Evolutionary conservation across 2,113 vertebrate species (phyloP), one percentile per base, ranked within the genome.

Genomic region (Bolborhynchus lineola): DNA sequence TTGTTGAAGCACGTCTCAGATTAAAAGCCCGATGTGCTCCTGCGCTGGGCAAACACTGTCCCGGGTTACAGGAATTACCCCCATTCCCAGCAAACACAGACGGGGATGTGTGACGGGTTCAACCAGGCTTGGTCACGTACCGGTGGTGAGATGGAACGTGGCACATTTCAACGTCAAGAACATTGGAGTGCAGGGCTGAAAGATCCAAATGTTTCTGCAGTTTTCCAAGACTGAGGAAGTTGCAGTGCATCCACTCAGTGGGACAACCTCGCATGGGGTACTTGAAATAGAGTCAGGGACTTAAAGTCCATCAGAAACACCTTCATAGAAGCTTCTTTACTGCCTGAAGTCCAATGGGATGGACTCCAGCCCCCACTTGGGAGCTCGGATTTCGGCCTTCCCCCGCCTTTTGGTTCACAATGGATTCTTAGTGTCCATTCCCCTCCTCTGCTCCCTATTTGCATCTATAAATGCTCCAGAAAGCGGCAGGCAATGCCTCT

Each of bases 191-290:
- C 21, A 39, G 15, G 41, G 41, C 33, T 24, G 46, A 53, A n/a
- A 77, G 31, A 52, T 5, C 9, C 37, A 55, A 44, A 64, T 0
- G 1, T 35, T 67, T 18, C 42, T 26, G 50, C 17, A 3, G 0
- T 67, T 52, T 62, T 44, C n/a, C 31, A 11, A 12, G 11, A 4
- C 0, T 0, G 41, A 53, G 57, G 10, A 64, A 28, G 28, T 19
- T 31, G 82, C 5, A 3, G 81, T 0, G 52, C 53, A 16, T 8
- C 7, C 69, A 2, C 11, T 1, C 3, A 26, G 3, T 0, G 24
- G 35, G n/a, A 6, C 0, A 9, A 3, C 20, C 65, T 37, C 31
- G 0, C 18, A 26, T 0, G 5, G 63, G 23, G 4, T 5, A 0
- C n/a, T 3, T 19, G 68, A 53, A 85, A 31, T 6, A 31, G 21